Percentiles rank a stretch among this genome's conserved stretches.
phyloP scores from a whole-genome alignment of 1,140 invertebrate species.

The Drosophila navojoa region DNA sequence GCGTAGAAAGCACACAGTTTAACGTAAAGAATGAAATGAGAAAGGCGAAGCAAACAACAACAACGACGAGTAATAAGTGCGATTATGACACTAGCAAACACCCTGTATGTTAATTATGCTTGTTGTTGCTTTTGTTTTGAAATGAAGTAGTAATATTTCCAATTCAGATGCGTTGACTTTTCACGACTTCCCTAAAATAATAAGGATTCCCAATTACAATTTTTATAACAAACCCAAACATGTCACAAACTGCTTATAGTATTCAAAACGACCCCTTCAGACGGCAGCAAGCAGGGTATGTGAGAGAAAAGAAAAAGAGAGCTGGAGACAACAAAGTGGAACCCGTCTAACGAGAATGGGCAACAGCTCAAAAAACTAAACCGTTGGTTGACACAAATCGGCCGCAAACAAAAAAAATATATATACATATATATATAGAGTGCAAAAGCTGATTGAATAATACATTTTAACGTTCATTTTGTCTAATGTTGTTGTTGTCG shows the following conservation, averaged over 20 bases:
- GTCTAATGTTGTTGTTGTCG: conserved; percentile 15
- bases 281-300: not conserved
- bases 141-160: too few relatives aligned
- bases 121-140: too few relatives aligned
- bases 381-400: conserved; percentile 81
- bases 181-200: too few relatives aligned
- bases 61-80: not conserved
- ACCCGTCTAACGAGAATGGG: conserved; percentile 72
- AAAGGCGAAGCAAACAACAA: conserved; percentile 13
- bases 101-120: not conserved
- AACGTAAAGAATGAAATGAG: conserved; percentile 23
- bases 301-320: conserved; percentile 22
- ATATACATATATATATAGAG: conserved; percentile 27
- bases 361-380: conserved; percentile 65
- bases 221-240: too few relatives aligned
- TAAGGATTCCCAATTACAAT: too few relatives aligned
- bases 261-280: not conserved
- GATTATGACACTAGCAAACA: not conserved
- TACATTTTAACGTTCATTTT: conserved; percentile 23
- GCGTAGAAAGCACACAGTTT: conserved; percentile 38
- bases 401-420: conserved; percentile 21
- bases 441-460: conserved; percentile 59
- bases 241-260: not conserved
- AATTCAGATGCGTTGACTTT: too few relatives aligned
- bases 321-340: conserved; percentile 30